Percentiles rank a stretch among this genome's conserved stretches.
These are phyloP conservation scores for Anguilla anguilla DNA, from an alignment of 2,797 vertebrate species.

Conservation along the genomic window DNA sequence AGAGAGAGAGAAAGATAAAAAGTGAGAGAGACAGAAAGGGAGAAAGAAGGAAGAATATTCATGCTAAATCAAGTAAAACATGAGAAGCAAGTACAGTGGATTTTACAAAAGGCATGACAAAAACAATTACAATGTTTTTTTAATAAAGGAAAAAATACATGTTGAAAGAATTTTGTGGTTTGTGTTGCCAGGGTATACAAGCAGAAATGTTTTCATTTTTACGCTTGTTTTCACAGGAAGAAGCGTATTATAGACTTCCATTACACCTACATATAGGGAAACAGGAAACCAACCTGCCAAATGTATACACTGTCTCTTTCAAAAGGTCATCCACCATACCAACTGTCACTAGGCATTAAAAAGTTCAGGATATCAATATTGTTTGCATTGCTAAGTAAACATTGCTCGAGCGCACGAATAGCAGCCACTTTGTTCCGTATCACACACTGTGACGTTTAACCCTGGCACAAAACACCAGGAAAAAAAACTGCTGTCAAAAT, in stretches of 20 bases:
- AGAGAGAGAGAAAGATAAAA: background rate
- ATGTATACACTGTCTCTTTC: background rate
- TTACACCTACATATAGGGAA: background rate
- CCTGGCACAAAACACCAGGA: slow-evolving; percentile 18
- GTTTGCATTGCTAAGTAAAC: slow-evolving; percentile 18
- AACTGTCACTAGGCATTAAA: background rate
- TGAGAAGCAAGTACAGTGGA: background rate
- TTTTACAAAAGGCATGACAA: background rate
- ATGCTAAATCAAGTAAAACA: background rate
- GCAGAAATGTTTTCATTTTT: background rate
- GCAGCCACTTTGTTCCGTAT: slow-evolving; percentile 33
- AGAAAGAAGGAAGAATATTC: too few species aligned
- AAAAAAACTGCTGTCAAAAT: slow-evolving; percentile 11
- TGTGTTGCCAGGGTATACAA: background rate
- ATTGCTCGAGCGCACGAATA: slow-evolving; percentile 34
- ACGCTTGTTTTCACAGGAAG: background rate
- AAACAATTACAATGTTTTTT: background rate
- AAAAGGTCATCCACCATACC: background rate
- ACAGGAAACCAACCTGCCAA: background rate
- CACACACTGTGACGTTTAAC: slow-evolving; percentile 20
- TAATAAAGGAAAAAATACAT: background rate
- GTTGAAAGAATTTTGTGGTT: background rate
- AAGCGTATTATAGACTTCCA: background rate
- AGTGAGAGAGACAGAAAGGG: background rate
- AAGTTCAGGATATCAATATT: background rate